Base-by-base conservation (phyloP, 2,888 invertebrate species). In the Camptogramma bilineatum region DNA sequence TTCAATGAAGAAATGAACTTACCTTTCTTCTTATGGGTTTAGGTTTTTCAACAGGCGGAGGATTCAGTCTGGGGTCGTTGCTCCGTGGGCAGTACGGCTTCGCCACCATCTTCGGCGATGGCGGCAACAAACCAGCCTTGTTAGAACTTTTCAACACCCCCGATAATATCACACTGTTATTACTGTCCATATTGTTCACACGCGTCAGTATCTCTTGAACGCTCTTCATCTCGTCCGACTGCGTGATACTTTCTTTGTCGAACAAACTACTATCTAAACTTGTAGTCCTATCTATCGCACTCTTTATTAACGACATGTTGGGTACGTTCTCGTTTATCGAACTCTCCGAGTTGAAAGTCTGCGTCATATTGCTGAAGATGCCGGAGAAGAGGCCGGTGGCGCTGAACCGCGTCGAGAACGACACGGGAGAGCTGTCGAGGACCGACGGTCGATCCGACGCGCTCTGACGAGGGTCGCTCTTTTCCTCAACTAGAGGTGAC, bases 21-120 rank as follows among this genome's bases (percentile, higher is more conserved):
- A 87, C 94, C 94, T 87, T 94, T 85, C 85, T 94, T 78, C 87
- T 88, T 77, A 84, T 93, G 75, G 90, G 93, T 78, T 93, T 93
- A 17, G 93, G 93, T 76, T 91, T 93, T 64, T 93, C 93, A 51
- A 75, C 79, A 58, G 90, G 89, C 71, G 93, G 93, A 46, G 93
- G 92, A 72, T 93, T 87, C 60, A 93, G 87, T 34, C 93, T 78
- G 44, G 93, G 93, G 78, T 93, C 93, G 70, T 83, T 84, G 71
- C 69, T 76, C 69, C 85, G 78, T 56, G 81, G 68, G 64, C 78
- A 76, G 76, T 81, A 80, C 62, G 83, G 78, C 82, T 86, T 80
- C 69, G 68, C 68, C 52, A 76, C 71, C 28, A 77, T 78, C 71
- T 79, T 78, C 17, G 81, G 78, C 55, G 80, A 71, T 16, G 81